phyloP scores from a whole-genome alignment of 2,113 vertebrate species.

The Rhadina sibilatrix region DNA sequence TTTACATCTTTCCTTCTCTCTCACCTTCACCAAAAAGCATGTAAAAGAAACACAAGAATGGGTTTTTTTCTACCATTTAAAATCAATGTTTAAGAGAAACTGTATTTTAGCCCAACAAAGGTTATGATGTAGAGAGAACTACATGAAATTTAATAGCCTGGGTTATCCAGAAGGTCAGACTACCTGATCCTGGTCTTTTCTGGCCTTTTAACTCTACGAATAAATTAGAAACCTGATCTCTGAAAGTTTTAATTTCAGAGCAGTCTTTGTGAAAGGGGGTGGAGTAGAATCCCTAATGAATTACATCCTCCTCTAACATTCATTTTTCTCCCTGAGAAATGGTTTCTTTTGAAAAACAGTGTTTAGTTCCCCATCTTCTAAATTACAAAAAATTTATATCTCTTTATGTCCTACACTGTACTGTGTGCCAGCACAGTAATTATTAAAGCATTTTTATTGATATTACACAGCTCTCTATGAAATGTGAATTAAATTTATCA shows the following conservation, averaged over 20 bases:
- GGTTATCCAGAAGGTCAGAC: constrained; percentile 45
- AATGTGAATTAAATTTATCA: constrained; percentile 70
- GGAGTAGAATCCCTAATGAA: constrained; percentile 48
- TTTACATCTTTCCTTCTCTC: neutral
- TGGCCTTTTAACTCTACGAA: constrained; percentile 22
- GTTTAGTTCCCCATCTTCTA: constrained; percentile 54
- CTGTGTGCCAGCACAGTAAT: constrained; percentile 59
- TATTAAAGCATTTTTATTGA: constrained; percentile 70
- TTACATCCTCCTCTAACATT: constrained; percentile 35
- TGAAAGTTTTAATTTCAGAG: constrained; percentile 60
- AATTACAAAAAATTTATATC: constrained; percentile 54
- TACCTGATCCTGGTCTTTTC: constrained; percentile 50
- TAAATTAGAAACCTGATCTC: constrained; percentile 61
- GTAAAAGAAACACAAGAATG: neutral
- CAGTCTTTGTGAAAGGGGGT: constrained; percentile 21
- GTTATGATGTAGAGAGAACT: neutral
- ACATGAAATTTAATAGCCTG: constrained; percentile 41
- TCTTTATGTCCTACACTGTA: constrained; percentile 25
- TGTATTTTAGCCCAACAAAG: neutral
- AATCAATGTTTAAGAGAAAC: neutral
- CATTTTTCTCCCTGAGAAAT: constrained; percentile 13
- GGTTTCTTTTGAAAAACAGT: neutral
- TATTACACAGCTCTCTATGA: constrained; percentile 50
- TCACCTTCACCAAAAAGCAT: neutral
- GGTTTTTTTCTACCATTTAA: neutral